Base-by-base conservation (phyloP, 2,797 vertebrate species). In the Selene dorsalis region DNA sequence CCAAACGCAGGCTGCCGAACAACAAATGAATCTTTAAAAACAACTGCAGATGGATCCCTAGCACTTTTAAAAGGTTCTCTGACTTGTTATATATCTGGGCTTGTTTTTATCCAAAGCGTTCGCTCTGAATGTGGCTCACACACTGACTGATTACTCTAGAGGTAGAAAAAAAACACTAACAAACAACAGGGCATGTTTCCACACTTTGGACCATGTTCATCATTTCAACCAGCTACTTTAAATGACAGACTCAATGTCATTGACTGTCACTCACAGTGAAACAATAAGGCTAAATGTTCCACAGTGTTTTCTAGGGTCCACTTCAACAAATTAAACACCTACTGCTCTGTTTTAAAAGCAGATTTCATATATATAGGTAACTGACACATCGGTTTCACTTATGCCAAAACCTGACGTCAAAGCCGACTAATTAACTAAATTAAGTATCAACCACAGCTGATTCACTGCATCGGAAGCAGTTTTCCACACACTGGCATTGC, bases 361-460 rank as follows among this genome's bases (percentile, higher is more conserved):
- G 4, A 12, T 52, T 22, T 52, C n/a, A 22, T 22, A 13, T 52
- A 11, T 24, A 13, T 32, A 32, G n/a, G 48, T 52, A 52, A 52
- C 48, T 52, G 48, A 52, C 48, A 22, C 48, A 52, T 5, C 12
- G 16, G 14, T 26, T 53, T 26, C 4, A 26, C 22, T 26, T 1
- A 6, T 28, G 39, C 45, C 60, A 52, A 30, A 52, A 22, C 30
- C 10, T 53, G 63, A 4, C 13, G 11, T 38, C 24, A 4, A 11
- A 20, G 52, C 16, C 20, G 3, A 8, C 18, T 26, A 4, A 26
- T 53, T 17, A 11, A 43, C n/a, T n/a, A 41, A 43, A 28, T 48
- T n/a, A 39, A 69, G 56, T 22, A 61, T 57, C 6, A 53, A 11
- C 35, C 53, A 9, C 39, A 22, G 43, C 20, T 28, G 64, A 77